phyloP scores from a whole-genome alignment of 2,797 vertebrate genomes.

The Allobates femoralis region DNA sequence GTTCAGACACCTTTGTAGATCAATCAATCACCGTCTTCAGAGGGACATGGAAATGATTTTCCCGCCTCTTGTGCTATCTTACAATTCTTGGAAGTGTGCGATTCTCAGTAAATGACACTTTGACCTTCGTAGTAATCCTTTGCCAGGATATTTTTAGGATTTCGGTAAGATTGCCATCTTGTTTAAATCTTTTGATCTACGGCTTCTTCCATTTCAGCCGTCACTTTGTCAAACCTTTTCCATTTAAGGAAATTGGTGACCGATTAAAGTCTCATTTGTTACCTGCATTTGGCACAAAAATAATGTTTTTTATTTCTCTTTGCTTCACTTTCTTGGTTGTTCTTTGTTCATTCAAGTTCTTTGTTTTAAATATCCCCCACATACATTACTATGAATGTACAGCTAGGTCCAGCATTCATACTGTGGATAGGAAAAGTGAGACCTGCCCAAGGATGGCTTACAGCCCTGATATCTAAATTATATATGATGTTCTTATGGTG shows the following conservation, averaged over 20 bases:
- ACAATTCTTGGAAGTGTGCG: conserved; percentile 56
- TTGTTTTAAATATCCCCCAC: too few species aligned
- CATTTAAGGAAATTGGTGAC: background rate
- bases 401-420: too few species aligned
- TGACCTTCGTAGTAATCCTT: conserved; percentile 42
- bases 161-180: background rate
- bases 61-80: conserved; percentile 10
- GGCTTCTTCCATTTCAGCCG: background rate
- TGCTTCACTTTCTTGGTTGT: too few species aligned
- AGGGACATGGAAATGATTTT: conserved; percentile 1
- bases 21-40: background rate
- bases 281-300: too few species aligned
- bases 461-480: too few species aligned
- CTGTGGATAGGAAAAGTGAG: too few species aligned
- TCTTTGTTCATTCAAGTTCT: too few species aligned
- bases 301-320: too few species aligned
- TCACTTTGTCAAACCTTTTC: background rate
- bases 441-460: too few species aligned
- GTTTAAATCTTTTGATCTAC: conserved; percentile 45
- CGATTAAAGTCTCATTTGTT: background rate
- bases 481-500: too few species aligned
- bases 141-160: conserved; percentile 28
- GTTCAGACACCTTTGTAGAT: background rate
- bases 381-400: too few species aligned
- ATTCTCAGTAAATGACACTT: conserved; percentile 39